phyloP scores from a whole-genome alignment of 2,888 invertebrate genomes.

The Aricia artaxerxes region DNA sequence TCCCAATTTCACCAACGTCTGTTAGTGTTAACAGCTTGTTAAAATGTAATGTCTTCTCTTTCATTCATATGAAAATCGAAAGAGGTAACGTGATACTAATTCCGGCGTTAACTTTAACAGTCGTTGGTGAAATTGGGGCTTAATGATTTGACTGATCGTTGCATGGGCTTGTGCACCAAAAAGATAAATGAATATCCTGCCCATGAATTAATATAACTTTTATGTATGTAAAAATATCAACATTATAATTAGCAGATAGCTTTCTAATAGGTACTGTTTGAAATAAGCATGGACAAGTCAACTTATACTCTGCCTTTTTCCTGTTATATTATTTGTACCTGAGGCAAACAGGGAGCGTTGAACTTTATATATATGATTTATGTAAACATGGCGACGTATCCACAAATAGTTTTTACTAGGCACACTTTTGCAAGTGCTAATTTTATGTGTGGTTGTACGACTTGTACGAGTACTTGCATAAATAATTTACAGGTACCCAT shows the following conservation, averaged over 20 bases:
- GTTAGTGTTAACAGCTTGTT: no score
- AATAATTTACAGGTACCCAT: background rate
- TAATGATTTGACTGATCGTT: no score
- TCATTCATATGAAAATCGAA: no score
- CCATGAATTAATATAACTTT: no score
- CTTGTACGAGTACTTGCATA: constrained; percentile 17
- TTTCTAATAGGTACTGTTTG: background rate
- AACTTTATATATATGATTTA: constrained; percentile 12
- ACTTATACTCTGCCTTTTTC: background rate
- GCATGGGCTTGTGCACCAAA: no score
- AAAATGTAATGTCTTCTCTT: no score
- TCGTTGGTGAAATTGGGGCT: no score
- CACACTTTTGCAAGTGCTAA: constrained; percentile 26
- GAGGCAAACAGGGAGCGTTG: background rate
- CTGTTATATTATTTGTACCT: background rate
- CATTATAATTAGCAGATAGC: background rate
- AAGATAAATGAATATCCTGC: no score
- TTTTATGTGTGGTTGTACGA: constrained; percentile 9
- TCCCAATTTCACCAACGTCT: no score
- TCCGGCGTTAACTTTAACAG: no score
- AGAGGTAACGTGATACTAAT: no score
- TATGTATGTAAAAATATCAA: no score
- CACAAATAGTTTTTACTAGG: constrained; percentile 18
- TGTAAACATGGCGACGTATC: background rate
- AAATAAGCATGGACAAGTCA: background rate